Base-by-base conservation (phyloP, 1,140 invertebrate species). In the Pristionchus pacificus region DNA sequence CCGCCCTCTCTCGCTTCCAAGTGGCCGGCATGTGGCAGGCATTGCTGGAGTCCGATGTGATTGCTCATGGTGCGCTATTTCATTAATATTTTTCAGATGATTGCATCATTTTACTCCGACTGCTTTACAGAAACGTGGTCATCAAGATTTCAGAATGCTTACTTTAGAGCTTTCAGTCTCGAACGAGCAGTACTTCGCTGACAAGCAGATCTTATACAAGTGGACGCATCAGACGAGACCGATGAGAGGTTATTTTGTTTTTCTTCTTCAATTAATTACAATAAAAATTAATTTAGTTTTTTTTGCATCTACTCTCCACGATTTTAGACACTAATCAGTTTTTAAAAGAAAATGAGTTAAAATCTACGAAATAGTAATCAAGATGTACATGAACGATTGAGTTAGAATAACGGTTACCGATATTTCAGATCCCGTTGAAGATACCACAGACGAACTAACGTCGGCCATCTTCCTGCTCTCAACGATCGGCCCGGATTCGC, bases 21-120 rank as follows among this genome's bases (percentile, higher is more conserved):
- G 90, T 91, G 30, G 88, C 89, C 24, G 90, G 89, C 29, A 91
- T 92, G 89, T 92, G 91, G 90, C 91, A 93, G 81, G 89, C 89
- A 0, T 84, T 93, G n/a, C 85, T 92, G 28, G 91, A 93, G 83
- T 90, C 92, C 85, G 90, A 90, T 57, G 88, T 92, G 60, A 88
- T 92, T 71, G 87, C 88, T 33, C 90, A 92, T 84, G 90, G 91
- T 92, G 80, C 87, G 86, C 75, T 2, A 29, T 60, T 65, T 33
- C 10, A 24, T 14, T 24, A n/a, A n/a, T n/a, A n/a, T n/a, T n/a
- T n/a, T n/a, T n/a, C n/a, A n/a, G n/a, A n/a, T n/a, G n/a, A n/a
- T n/a, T n/a, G n/a, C n/a, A n/a, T n/a, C n/a, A n/a, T n/a, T n/a
- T n/a, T n/a, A n/a, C 60, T 25, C 38, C 31, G 3, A 65, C 57